Evolutionary conservation across 2,113 vertebrate species (phyloP), one percentile per base, ranked within the genome.

Genomic region (Chamaetylas fuelleborni): DNA sequence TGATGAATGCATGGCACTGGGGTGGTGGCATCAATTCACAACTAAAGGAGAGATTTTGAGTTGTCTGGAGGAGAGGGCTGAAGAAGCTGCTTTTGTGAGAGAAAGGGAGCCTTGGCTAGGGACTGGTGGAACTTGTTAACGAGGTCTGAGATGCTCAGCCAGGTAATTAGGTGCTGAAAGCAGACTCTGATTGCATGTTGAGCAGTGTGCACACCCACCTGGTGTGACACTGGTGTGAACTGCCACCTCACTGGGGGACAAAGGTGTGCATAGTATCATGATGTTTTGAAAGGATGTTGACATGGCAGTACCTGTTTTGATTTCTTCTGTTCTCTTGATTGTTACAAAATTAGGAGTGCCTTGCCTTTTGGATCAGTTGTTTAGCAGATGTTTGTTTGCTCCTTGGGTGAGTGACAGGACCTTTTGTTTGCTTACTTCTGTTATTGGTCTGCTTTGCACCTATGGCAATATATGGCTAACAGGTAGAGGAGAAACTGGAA

Each of bases 21-120:
- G 6, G 1, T 15, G 8, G 14, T 40, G 38, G 9, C 22, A 67
- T 56, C 38, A 47, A 11, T 67, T 85, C 34, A 43, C 26, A 71
- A 23, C 12, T 31, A 57, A 60, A 51, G 0, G 0, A 33, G 23
- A 77, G 22, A 9, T 7, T 73, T 69, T 36, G 8, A 23, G 24
- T 20, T 58, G 16, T 13, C 45, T 84, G 81, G 19, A 88, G 17
- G 28, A 81, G 22, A 78, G 22, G 9, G 4, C 11, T 3, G 2
- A 72, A 56, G 11, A 56, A 83, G 7, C 11, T 74, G 45, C 31
- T 57, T 91, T 89, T 70, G 5, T 31, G n/a, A 1, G 2, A 61
- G 72, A 54, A 15, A 19, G 31, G 25, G 25, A 85, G 18, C 25
- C 8, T 67, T 58, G 25, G 5, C 34, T 76, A 40, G 43, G 42